A percentile compares a stretch with the other conserved stretches of the same genome.
phyloP scores from a whole-genome alignment of 2,113 vertebrate species.

The Cheilinus undulatus region DNA sequence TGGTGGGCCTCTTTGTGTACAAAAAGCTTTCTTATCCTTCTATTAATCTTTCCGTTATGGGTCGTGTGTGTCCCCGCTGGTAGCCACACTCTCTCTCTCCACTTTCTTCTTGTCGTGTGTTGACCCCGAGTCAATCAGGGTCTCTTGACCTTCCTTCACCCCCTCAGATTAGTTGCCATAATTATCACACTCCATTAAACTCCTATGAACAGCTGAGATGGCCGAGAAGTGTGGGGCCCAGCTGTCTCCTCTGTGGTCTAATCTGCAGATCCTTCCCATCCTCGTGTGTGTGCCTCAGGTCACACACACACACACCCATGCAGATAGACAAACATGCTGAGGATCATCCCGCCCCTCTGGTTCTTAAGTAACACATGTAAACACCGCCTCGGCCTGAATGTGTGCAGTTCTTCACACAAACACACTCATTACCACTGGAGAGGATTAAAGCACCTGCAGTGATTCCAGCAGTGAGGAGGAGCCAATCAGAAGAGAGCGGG shows the following conservation, averaged over 20 bases:
- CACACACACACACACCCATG: constrained; percentile 15
- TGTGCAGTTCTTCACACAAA: not conserved
- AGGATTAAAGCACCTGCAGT: not conserved
- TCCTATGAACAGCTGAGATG: constrained; percentile 36
- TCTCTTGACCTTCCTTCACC: constrained; percentile 62
- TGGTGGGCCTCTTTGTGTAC: constrained; percentile 27
- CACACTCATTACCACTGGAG: not conserved
- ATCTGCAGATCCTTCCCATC: constrained; percentile 47
- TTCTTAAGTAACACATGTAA: too few relatives aligned
- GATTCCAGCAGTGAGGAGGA: constrained; percentile 2
- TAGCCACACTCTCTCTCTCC: not conserved
- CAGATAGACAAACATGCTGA: not conserved
- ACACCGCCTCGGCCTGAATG: not conserved
- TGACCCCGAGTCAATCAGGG: constrained; percentile 54
- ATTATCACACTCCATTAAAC: constrained; percentile 73
- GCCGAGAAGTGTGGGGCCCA: constrained; percentile 54
- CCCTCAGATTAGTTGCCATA: constrained; percentile 57
- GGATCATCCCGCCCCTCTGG: constrained; percentile 5
- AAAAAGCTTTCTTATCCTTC: constrained; percentile 9
- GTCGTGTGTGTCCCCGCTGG: constrained; percentile 4
- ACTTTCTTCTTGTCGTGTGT: constrained; percentile 19
- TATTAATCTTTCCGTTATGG: constrained; percentile 10
- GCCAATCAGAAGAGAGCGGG: not conserved
- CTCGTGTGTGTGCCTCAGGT: constrained; percentile 10
- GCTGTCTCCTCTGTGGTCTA: constrained; percentile 57